phyloP scores from a whole-genome alignment of 2,888 invertebrate genomes.

The Bimastos eiseni region DNA sequence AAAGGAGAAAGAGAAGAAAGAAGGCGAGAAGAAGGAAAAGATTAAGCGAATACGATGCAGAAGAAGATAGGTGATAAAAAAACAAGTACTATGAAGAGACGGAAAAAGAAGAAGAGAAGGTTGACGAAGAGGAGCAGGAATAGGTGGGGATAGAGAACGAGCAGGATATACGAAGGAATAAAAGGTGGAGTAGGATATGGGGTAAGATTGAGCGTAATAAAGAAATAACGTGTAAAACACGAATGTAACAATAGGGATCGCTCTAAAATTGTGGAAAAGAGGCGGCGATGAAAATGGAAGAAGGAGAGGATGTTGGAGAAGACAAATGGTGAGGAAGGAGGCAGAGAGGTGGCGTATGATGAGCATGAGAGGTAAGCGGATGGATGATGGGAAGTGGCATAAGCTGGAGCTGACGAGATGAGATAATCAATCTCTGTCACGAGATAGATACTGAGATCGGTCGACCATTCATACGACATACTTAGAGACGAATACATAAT shows the following conservation, averaged over 20 bases:
- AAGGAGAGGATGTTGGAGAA: not conserved
- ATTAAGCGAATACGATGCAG: not conserved
- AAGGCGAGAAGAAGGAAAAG: not conserved
- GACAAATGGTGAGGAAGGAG: not conserved
- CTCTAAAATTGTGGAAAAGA: not conserved
- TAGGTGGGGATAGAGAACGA: not conserved
- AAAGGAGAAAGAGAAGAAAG: not conserved
- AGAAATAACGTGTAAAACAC: not conserved
- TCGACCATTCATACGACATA: not conserved
- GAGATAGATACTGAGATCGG: not conserved
- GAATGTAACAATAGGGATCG: too few relatives aligned
- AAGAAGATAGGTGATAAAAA: not conserved
- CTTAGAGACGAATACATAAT: not conserved
- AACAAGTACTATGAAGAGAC: not conserved
- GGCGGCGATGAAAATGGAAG: not conserved
- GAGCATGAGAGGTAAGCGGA: not conserved
- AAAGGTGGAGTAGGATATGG: not conserved
- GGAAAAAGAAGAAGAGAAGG: not conserved
- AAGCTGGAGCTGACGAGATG: not conserved
- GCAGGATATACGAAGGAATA: not conserved
- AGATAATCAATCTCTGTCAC: slow-evolving; percentile 20
- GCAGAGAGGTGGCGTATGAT: not conserved
- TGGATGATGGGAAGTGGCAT: not conserved
- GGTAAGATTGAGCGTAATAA: not conserved
- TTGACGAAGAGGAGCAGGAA: not conserved